Evolutionary conservation across 1,140 invertebrate genomes (phyloP).

Genomic region (Drosophila sturtevanti): DNA sequence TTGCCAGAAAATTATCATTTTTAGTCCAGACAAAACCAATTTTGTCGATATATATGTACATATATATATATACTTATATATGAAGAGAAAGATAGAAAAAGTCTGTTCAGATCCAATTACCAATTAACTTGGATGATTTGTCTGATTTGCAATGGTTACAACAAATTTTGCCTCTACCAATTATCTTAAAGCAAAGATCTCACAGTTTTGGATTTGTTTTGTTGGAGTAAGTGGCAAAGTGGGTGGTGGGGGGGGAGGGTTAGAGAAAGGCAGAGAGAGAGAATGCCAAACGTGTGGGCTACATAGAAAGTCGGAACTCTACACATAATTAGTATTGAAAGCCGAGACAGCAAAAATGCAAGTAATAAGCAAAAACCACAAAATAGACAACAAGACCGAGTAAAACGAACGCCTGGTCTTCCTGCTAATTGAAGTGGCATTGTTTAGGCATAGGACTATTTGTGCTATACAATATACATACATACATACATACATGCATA

Average conservation of each 20-base stretch:
- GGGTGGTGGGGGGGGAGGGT: too few species aligned
- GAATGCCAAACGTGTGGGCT: constrained; percentile 49
- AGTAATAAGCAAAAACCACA: constrained; percentile 56
- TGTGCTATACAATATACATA: not conserved
- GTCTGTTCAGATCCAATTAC: constrained; percentile 47
- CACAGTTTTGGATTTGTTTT: not conserved
- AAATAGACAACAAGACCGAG: constrained; percentile 2
- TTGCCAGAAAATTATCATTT: not conserved
- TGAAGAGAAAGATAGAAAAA: not conserved
- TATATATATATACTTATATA: constrained; percentile 4
- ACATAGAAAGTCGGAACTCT: constrained; percentile 37
- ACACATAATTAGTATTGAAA: constrained; percentile 65
- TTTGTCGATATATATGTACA: constrained; percentile 12
- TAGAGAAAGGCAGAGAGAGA: not conserved
- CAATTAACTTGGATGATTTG: constrained; percentile 60
- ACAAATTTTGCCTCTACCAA: constrained; percentile 27
- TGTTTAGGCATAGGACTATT: constrained; percentile 1
- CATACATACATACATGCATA: not conserved
- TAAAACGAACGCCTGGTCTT: constrained; percentile 29
- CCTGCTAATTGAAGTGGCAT: constrained; percentile 50
- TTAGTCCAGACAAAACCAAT: not conserved
- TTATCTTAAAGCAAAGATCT: constrained; percentile 22
- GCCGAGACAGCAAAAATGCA: constrained; percentile 62
- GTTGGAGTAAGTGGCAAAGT: not conserved
- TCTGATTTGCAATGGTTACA: constrained; percentile 51